Evolutionary conservation across 2,797 vertebrate species (phyloP).

Genomic region (Sebastolobus alascanus): DNA sequence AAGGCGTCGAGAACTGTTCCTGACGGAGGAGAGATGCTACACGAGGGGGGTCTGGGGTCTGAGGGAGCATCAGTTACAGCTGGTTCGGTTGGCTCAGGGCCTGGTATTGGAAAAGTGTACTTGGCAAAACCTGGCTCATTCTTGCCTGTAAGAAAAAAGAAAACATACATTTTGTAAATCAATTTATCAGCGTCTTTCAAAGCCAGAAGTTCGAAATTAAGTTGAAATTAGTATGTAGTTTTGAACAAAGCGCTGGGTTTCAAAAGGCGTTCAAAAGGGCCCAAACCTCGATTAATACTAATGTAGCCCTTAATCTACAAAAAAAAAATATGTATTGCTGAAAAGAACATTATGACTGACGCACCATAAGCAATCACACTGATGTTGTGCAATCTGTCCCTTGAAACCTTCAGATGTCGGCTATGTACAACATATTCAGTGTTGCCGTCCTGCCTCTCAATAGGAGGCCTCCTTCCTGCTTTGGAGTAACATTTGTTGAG

Average conservation of each 20-base stretch:
- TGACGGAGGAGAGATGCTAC: slow-evolving; percentile 81
- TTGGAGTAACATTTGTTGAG: slow-evolving; percentile 63
- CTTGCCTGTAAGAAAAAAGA: slow-evolving; percentile 57
- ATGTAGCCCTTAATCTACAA: neutral
- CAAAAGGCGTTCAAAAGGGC: neutral
- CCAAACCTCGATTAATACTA: neutral
- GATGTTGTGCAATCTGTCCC: slow-evolving; percentile 56
- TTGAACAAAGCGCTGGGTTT: neutral
- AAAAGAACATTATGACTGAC: neutral
- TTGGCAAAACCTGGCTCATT: slow-evolving; percentile 66
- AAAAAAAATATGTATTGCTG: neutral
- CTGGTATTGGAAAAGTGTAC: slow-evolving; percentile 73
- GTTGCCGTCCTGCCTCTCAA: slow-evolving; percentile 62
- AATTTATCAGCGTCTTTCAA: neutral
- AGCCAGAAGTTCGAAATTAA: neutral
- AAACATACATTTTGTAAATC: neutral
- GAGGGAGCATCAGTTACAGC: slow-evolving; percentile 15
- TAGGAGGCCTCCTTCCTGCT: slow-evolving; percentile 53
- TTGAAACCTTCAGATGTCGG: slow-evolving; percentile 48
- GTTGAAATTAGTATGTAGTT: neutral
- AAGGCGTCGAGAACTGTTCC: slow-evolving; percentile 90
- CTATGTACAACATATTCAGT: slow-evolving; percentile 64
- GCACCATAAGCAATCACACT: slow-evolving; percentile 79
- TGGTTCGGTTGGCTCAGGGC: slow-evolving; percentile 37
- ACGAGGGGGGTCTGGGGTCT: slow-evolving; percentile 63